Evolutionary conservation across 2,888 invertebrate species (phyloP).

Genomic region (Archips xylosteana): DNA sequence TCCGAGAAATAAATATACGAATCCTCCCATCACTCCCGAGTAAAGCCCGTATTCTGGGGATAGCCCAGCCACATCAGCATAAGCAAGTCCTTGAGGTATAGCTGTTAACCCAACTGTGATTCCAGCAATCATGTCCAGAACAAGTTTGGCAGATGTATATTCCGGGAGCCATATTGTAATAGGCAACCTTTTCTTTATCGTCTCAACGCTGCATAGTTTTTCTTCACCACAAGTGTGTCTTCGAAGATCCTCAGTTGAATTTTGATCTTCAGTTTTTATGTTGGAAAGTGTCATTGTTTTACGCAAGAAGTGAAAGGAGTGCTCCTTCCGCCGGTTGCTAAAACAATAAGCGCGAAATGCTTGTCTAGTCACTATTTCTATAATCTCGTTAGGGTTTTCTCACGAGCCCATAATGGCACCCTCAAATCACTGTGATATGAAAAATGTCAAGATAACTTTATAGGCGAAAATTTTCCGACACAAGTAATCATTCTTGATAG

Average conservation of each 20-base stretch:
- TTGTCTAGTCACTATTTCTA: conserved; percentile 7
- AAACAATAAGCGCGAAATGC: conserved; percentile 10
- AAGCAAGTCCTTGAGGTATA: conserved; percentile 90
- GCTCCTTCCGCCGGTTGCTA: neutral
- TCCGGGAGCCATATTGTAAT: conserved; percentile 87
- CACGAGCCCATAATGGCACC: neutral
- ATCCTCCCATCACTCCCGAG: conserved; percentile 93
- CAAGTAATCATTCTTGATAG: neutral
- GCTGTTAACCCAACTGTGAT: conserved; percentile 90
- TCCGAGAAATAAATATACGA: conserved; percentile 92
- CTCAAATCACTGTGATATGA: conserved; percentile 7
- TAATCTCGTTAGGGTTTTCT: neutral
- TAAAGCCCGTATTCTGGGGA: conserved; percentile 90
- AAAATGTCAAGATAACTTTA: conserved; percentile 21
- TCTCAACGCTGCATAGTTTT: conserved; percentile 53
- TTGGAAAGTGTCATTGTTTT: conserved; percentile 21
- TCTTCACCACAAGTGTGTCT: conserved; percentile 26
- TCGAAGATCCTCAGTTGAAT: conserved; percentile 26
- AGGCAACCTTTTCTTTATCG: conserved; percentile 81
- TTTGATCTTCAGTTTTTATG: conserved; percentile 26
- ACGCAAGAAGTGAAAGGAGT: neutral
- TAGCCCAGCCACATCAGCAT: conserved; percentile 88
- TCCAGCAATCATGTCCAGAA: conserved; percentile 91
- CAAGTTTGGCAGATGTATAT: conserved; percentile 85
- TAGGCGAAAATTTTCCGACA: neutral